Percentiles rank a stretch among this genome's conserved stretches.
These are phyloP conservation scores for Lycaon pictus DNA, from an alignment of 2,113 vertebrate genomes.

Conservation along the genomic window DNA sequence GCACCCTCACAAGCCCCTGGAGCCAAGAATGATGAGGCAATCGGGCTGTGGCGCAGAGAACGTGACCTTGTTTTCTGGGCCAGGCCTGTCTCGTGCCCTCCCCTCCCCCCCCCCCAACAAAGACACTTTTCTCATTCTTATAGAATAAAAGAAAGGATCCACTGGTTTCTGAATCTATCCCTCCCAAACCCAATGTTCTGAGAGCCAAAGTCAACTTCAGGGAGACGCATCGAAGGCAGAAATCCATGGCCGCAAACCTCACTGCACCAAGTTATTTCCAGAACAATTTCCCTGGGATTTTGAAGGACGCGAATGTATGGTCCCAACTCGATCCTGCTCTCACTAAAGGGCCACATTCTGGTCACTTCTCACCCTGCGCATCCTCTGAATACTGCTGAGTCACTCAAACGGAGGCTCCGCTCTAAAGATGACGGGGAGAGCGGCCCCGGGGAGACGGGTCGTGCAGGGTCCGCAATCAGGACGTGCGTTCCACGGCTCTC, in stretches of 20 bases:
- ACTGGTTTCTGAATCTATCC: neutral
- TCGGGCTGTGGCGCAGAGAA: constrained; percentile 57
- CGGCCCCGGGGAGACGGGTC: accelerated
- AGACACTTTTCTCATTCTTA: neutral
- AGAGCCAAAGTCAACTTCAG: neutral
- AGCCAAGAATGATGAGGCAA: constrained; percentile 67
- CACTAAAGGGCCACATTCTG: neutral
- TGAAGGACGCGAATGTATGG: neutral
- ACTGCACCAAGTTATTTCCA: neutral
- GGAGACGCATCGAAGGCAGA: neutral
- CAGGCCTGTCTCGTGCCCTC: neutral
- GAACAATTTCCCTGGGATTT: neutral
- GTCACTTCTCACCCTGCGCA: neutral
- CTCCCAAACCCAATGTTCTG: neutral
- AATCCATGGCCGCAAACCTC: neutral
- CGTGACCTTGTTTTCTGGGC: constrained; percentile 82
- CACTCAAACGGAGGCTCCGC: constrained; percentile 13
- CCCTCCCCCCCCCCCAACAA: neutral
- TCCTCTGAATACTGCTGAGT: constrained; percentile 69
- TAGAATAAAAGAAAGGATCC: neutral
- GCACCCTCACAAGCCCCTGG: neutral
- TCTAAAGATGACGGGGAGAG: neutral
- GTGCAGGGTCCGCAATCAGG: neutral
- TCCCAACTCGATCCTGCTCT: neutral
- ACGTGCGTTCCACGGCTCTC: neutral